Base-by-base conservation (phyloP, 2,113 vertebrate species). In the Myotis lucifugus region DNA sequence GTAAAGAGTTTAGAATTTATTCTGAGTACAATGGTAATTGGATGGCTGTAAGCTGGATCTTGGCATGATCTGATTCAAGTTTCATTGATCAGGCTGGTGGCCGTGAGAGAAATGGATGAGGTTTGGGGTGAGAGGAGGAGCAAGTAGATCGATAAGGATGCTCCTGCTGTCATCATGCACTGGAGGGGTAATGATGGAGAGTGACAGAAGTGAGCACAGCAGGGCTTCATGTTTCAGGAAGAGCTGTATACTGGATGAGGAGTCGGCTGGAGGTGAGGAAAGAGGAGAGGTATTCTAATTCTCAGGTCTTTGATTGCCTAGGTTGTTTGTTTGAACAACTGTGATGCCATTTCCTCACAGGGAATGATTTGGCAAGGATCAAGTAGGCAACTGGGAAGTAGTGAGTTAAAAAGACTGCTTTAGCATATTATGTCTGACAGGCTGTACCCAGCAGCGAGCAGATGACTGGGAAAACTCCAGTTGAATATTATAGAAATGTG, bases 261-360 rank as follows among this genome's bases (percentile, higher is more conserved):
- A 25, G 4, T 85, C 6, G 21, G 0, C 3, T 8, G 8, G 25
- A 10, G 4, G 19, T 8, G 0, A 61, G 2, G 10, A 18, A 64
- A 40, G 40, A 46, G n/a, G 14, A 37, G 19, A 79, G 10, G 23
- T n/a, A 25, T 56, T 90, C 42, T 37, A 17, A 13, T 27, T 29
- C 17, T 50, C 19, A 64, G 32, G 0, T 21, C 67, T 56, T 6
- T 56, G 27, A 4, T 78, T 88, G 11, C 21, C 6, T 81, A 17
- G 32, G 2, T 5, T 40, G 86, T 59, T 77, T 82, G 8, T n/a
- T 81, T 73, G 52, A 91, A 37, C 29, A 88, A 59, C 27, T 85
- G 4, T 9, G 14, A 61, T 85, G 23, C 12, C 59, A 8, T 19
- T 67, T 93, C 14, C 29, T 52, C 77, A 79, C 25, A 50, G 10